These are phyloP conservation scores for Zophobas morio DNA, from an alignment of 1,140 invertebrate genomes.

Conservation along the genomic window DNA sequence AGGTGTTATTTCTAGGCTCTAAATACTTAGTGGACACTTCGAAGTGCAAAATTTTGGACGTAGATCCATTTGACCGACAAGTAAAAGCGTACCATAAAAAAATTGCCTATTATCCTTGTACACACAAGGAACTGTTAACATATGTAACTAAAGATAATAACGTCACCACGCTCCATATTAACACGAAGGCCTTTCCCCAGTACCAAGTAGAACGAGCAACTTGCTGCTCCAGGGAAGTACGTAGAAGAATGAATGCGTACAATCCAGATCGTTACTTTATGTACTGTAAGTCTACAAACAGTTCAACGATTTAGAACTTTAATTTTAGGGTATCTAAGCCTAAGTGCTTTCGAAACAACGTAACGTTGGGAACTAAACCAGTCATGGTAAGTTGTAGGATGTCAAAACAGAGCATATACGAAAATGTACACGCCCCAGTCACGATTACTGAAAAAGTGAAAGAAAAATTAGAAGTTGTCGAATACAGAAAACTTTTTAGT, in stretches of 20 bases:
- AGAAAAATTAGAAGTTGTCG: constrained; percentile 44
- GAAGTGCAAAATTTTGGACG: constrained; percentile 77
- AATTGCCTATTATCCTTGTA: constrained; percentile 72
- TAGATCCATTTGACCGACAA: constrained; percentile 77
- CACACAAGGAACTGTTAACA: constrained; percentile 58
- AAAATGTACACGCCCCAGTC: constrained; percentile 70
- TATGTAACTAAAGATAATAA: constrained; percentile 52
- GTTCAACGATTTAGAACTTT: too few relatives aligned
- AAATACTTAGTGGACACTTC: constrained; percentile 76
- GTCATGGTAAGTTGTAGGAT: constrained; percentile 68
- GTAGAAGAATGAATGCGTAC: too few relatives aligned
- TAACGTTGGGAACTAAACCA: background rate
- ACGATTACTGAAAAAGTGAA: constrained; percentile 61
- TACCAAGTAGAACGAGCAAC: too few relatives aligned
- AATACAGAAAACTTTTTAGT: constrained; percentile 63
- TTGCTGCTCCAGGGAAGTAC: too few relatives aligned
- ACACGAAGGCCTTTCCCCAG: background rate
- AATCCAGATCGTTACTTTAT: too few relatives aligned
- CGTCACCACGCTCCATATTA: constrained; percentile 48
- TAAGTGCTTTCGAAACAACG: too few relatives aligned
- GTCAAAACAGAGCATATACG: constrained; percentile 66
- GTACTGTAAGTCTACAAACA: too few relatives aligned
- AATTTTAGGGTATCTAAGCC: too few relatives aligned
- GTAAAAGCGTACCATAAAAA: constrained; percentile 73
- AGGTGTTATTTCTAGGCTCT: too few relatives aligned